Evolutionary conservation across 2,113 vertebrate genomes (phyloP), one percentile per base, ranked within the genome.

Genomic region (Phyllostomus discolor): DNA sequence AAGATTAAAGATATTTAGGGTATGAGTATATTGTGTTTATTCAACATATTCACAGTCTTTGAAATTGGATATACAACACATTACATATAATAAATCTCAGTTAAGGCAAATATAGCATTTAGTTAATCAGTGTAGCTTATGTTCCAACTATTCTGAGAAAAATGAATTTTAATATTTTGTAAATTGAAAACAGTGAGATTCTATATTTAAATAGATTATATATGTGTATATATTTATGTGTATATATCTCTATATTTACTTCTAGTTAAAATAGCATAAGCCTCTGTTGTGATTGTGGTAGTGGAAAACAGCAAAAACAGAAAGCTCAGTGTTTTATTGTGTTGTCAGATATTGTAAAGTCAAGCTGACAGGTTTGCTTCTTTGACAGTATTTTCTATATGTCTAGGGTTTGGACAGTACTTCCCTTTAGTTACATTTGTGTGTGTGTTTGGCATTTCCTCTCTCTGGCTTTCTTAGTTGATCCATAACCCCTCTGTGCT

Each of bases 81-180:
- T 95, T 96, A 80, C 90, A 90, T 92, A 41, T 94, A 93, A 94
- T 95, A 93, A 93, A 95, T 96, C 81, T 94, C 72, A 62, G 73
- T 95, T 88, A 96, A 93, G 88, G 70, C 90, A 95, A 97, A 97
- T 96, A 96, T 96, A 94, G 90, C 48, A 62, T 95, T 97, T 76
- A 97, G 80, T 96, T 95, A 95, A 97, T 97, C 96, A 96, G 54
- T 95, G 66, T 92, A 88, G 76, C 84, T 95, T 97, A 93, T 92
- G 94, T 90, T 97, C 81, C 84, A 93, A 95, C 38, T 43, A 95
- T 93, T 95, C 94, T 92, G 92, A 95, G 91, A 57, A 90, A 97
- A 97, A 94, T 97, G 80, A 97, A 97, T 95, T 97, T 97, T 97
- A 97, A 97, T 96, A 97, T 92, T 97, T 94, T 94, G 26, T 76